Conservation (phyloP, 2,797 vertebrate species). For the Eulemur albifrons region DNA sequence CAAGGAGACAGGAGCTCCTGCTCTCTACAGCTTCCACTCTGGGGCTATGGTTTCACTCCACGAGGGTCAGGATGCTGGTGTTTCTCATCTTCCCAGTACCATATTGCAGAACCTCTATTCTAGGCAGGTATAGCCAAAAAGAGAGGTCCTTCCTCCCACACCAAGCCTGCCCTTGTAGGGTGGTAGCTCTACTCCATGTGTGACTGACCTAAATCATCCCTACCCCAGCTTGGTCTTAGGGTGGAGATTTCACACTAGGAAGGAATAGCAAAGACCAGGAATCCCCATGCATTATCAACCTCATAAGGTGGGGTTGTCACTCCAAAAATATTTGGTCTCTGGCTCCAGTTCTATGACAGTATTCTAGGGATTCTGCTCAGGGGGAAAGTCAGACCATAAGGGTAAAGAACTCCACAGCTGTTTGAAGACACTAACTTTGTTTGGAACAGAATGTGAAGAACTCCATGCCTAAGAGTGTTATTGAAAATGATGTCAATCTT, state of each 20-base stretch:
- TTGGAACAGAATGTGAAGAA: background rate
- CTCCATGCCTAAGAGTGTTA: background rate
- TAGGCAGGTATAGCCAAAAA: background rate
- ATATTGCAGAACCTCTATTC: background rate
- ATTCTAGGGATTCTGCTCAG: background rate
- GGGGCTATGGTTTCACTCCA: background rate
- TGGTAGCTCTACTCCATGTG: background rate
- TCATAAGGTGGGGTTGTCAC: background rate
- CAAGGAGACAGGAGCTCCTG: background rate
- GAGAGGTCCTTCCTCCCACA: background rate
- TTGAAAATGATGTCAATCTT: background rate
- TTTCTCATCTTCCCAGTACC: background rate
- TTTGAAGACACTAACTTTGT: background rate
- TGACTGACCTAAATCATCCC: background rate
- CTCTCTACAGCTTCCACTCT: background rate
- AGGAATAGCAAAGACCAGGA: background rate
- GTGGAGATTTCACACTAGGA: background rate
- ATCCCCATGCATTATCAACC: background rate
- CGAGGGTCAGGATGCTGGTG: background rate
- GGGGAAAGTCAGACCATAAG: background rate
- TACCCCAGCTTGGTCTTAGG: background rate
- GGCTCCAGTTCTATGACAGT: background rate
- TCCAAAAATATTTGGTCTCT: background rate
- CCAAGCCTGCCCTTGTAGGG: background rate
- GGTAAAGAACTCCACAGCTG: background rate